These are phyloP conservation scores for Ailurus styani DNA, from an alignment of 2,113 vertebrate genomes.

Conservation along the genomic window DNA sequence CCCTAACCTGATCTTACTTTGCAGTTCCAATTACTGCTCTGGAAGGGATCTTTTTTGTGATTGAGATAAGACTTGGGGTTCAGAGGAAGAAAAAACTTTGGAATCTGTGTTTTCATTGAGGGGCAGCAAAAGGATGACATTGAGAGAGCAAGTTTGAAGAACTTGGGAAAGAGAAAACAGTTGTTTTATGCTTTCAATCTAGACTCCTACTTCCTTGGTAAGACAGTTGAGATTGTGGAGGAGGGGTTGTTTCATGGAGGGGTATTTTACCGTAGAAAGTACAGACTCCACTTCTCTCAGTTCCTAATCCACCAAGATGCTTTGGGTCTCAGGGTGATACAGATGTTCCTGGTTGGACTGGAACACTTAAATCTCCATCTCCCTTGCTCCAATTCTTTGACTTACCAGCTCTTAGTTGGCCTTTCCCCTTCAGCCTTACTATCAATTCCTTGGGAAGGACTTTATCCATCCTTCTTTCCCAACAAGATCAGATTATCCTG, in stretches of 20 bases:
- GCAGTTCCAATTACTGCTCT: not conserved
- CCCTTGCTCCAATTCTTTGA: not conserved
- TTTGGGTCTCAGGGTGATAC: not conserved
- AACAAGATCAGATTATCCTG: not conserved
- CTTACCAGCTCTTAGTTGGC: not conserved
- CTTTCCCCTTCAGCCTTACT: not conserved
- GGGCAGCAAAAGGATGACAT: not conserved
- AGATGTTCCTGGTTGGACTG: not conserved
- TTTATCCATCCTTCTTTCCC: not conserved
- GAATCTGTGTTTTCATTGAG: not conserved
- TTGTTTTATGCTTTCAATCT: not conserved
- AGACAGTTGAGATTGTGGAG: not conserved
- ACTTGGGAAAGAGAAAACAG: not conserved
- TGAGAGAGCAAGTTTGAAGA: not conserved
- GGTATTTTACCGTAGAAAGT: not conserved
- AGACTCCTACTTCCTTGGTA: not conserved
- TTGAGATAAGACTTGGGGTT: not conserved
- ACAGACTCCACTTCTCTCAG: not conserved
- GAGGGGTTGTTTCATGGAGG: not conserved
- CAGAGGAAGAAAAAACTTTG: not conserved
- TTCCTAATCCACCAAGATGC: not conserved
- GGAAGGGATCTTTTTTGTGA: not conserved
- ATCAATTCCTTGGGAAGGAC: not conserved
- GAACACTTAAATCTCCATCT: not conserved
- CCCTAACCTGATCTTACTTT: not conserved